Conservation (phyloP, 2,888 invertebrate species). For the Ophion ventricosus region DNA sequence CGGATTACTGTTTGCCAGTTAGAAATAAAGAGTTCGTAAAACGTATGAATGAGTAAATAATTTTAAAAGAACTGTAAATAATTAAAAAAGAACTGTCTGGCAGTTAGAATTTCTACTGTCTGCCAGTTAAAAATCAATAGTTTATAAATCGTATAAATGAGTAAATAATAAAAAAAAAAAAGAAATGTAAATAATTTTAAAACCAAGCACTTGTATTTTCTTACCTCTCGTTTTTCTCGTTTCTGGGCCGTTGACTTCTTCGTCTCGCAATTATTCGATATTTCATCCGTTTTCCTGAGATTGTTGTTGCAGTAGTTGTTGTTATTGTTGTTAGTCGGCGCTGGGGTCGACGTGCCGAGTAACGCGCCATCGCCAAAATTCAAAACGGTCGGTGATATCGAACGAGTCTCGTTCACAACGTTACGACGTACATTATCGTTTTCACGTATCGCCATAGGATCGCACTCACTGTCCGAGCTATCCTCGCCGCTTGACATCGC, state of each 20-base stretch:
- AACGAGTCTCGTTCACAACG: conserved; percentile 58
- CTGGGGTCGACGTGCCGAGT: conserved; percentile 61
- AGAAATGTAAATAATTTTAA: too few relatives aligned
- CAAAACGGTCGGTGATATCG: conserved; percentile 54
- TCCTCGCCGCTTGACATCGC: conserved; percentile 81
- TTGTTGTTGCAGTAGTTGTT: conserved; percentile 42
- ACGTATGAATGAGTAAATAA: too few relatives aligned
- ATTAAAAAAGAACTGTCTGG: too few relatives aligned
- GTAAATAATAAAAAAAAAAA: neutral
- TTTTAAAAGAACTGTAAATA: neutral
- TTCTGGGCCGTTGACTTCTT: conserved; percentile 36
- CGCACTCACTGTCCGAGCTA: conserved; percentile 76
- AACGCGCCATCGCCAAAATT: conserved; percentile 53
- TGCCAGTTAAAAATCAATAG: too few relatives aligned
- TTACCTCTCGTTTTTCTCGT: conserved; percentile 59
- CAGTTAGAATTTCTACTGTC: too few relatives aligned
- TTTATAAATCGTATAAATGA: too few relatives aligned
- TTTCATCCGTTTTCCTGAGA: conserved; percentile 23
- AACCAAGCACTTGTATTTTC: neutral
- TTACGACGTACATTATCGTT: conserved; percentile 43
- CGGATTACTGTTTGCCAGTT: too few relatives aligned
- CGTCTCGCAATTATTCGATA: conserved; percentile 4
- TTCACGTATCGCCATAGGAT: conserved; percentile 64
- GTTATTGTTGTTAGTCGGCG: conserved; percentile 32
- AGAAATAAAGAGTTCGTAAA: too few relatives aligned